Percentiles rank a stretch among this genome's conserved stretches.
phyloP scores from a whole-genome alignment of 2,113 vertebrate species.

The Psammodynastes pulverulentus region DNA sequence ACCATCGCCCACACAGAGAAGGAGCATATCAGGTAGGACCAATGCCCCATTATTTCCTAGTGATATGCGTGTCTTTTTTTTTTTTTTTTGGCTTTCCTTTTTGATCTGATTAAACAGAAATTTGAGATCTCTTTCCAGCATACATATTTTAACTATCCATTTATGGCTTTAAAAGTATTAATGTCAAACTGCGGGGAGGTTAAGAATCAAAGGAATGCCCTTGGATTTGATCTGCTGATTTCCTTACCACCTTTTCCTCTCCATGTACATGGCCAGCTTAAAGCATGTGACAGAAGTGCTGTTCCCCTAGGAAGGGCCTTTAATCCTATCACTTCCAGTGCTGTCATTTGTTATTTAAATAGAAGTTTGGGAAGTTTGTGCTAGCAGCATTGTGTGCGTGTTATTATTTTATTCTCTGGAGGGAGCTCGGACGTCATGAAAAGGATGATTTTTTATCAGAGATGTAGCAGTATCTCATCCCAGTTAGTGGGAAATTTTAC shows the following conservation, averaged over 20 bases:
- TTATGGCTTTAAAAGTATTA: conserved; percentile 26
- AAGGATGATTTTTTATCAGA: conserved; percentile 52
- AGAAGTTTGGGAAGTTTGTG: conserved; percentile 10
- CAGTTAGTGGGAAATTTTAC: conserved; percentile 55
- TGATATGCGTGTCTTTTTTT: background rate
- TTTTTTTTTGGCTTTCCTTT: background rate
- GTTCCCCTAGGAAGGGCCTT: conserved; percentile 41
- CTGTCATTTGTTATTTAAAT: conserved; percentile 56
- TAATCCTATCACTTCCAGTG: conserved; percentile 39
- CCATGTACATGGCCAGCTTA: background rate
- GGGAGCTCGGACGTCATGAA: conserved; percentile 35
- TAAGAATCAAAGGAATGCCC: conserved; percentile 53
- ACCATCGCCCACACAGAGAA: too few species aligned
- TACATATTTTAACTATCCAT: background rate
- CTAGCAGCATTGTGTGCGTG: conserved; percentile 16
- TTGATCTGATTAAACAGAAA: conserved; percentile 16
- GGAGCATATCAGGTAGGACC: too few species aligned
- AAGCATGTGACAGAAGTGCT: conserved; percentile 33
- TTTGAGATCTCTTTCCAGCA: background rate
- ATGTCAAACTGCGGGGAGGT: conserved; percentile 29
- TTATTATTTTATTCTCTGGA: conserved; percentile 18
- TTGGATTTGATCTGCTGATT: conserved; percentile 37
- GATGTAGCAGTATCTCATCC: conserved; percentile 32
- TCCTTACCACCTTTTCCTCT: conserved; percentile 1
- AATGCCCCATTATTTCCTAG: conserved; percentile 14